A percentile compares a stretch with the other conserved stretches of the same genome.
These are phyloP conservation scores for Lucilia sericata DNA, from an alignment of 1,140 invertebrate species.

Conservation along the genomic window DNA sequence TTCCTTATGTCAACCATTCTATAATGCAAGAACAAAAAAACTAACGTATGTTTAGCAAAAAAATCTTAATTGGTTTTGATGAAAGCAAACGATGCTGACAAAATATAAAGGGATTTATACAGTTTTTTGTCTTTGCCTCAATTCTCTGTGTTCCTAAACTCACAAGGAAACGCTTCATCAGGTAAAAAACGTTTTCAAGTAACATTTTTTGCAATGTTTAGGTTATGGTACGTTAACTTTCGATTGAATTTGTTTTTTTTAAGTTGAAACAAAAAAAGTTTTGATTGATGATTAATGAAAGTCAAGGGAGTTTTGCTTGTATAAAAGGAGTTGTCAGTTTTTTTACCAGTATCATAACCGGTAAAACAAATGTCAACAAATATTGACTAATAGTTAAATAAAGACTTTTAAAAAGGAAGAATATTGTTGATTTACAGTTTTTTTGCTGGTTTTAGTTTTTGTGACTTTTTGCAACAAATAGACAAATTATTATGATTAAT, in stretches of 20 bases:
- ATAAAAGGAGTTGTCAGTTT: background rate
- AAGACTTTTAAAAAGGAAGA: background rate
- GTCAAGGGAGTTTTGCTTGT: slow-evolving; percentile 4
- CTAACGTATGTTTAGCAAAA: background rate
- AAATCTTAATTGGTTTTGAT: slow-evolving; percentile 29
- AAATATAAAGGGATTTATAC: background rate
- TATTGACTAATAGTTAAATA: slow-evolving; percentile 27
- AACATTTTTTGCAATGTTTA: background rate
- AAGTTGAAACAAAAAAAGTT: background rate
- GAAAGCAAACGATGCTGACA: slow-evolving; percentile 1
- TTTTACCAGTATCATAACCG: background rate
- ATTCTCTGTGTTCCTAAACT: background rate
- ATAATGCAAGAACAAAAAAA: background rate
- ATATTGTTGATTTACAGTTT: background rate
- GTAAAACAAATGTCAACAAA: slow-evolving; percentile 23
- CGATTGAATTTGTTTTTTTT: slow-evolving; percentile 16
- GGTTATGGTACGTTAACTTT: slow-evolving; percentile 26
- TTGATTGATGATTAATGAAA: slow-evolving; percentile 24
- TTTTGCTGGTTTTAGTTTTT: background rate
- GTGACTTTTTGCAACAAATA: background rate
- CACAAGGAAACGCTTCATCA: background rate
- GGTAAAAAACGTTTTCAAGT: background rate
- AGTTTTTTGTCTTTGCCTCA: background rate
- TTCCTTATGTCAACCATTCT: too few relatives aligned
- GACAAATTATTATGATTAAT: slow-evolving; percentile 22